Conservation (phyloP, 2,797 vertebrate genomes). For the Triplophysa yarkandensis region DNA sequence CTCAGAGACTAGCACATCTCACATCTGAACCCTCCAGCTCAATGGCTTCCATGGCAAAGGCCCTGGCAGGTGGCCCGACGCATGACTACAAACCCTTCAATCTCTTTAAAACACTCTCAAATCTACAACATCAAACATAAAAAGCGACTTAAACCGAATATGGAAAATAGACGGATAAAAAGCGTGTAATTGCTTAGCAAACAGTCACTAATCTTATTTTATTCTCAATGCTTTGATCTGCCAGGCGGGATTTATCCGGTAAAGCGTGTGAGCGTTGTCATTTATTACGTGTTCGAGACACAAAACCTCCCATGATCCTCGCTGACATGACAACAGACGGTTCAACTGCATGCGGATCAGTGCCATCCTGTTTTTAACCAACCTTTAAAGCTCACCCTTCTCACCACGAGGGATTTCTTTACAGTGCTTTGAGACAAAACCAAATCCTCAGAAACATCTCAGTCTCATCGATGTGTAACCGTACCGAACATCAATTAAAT, state of each 20-base stretch:
- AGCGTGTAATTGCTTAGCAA: conserved; percentile 10
- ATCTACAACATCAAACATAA: conserved; percentile 11
- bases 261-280: neutral
- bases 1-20: conserved; percentile 52
- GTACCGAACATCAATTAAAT: conserved; percentile 19
- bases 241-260: conserved; percentile 2
- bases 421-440: conserved; percentile 2
- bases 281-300: conserved; percentile 9
- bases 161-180: conserved; percentile 1
- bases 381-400: conserved; percentile 1
- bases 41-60: conserved; percentile 52
- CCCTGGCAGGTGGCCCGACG: conserved; percentile 57
- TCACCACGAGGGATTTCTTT: neutral
- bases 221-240: conserved; percentile 12
- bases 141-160: conserved; percentile 3
- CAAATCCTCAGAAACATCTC: conserved; percentile 2
- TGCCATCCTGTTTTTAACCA: neutral
- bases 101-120: conserved; percentile 1
- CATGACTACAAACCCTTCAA: conserved; percentile 39
- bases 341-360: neutral
- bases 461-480: conserved; percentile 9
- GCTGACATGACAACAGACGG: conserved; percentile 12
- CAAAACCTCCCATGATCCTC: conserved; percentile 15
- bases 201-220: conserved; percentile 21
- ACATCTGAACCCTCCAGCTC: conserved; percentile 34